Evolutionary conservation across 1,140 invertebrate genomes (phyloP).

Genomic region (Bombus picipes): DNA sequence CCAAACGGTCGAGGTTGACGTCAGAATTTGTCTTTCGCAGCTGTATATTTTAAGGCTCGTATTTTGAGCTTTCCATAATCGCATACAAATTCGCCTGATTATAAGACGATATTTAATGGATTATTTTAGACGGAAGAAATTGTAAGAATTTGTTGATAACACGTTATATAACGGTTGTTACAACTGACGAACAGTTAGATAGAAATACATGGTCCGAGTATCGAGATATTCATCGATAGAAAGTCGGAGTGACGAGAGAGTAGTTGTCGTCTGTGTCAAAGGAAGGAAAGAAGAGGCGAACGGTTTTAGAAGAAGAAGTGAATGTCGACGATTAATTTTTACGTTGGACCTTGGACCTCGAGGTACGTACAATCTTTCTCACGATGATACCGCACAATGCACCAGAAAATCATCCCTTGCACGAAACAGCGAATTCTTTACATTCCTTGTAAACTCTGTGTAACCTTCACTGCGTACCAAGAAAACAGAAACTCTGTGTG

Average conservation of each 20-base stretch:
- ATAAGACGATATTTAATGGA: background rate
- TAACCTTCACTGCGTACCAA: background rate
- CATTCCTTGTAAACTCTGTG: background rate
- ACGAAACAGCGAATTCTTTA: constrained; percentile 33
- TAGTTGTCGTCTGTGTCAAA: background rate
- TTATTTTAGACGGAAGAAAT: background rate
- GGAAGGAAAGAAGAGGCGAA: constrained; percentile 4
- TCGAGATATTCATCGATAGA: background rate
- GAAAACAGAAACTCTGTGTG: too few relatives aligned
- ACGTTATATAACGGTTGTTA: too few relatives aligned
- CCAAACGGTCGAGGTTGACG: too few relatives aligned
- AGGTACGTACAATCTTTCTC: constrained; percentile 54
- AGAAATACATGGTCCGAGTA: background rate
- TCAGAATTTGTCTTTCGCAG: background rate
- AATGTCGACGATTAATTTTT: constrained; percentile 66
- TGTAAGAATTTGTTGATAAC: too few relatives aligned
- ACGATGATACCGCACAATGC: constrained; percentile 46
- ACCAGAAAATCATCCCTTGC: background rate
- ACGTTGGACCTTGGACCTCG: constrained; percentile 57
- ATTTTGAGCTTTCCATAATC: background rate
- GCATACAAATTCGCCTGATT: background rate
- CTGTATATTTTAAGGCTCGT: too few relatives aligned
- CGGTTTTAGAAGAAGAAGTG: constrained; percentile 49
- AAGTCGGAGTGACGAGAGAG: background rate
- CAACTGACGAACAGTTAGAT: too few relatives aligned